Base-by-base conservation (phyloP, 2,797 vertebrate species). In the Arctocebus calabarensis region DNA sequence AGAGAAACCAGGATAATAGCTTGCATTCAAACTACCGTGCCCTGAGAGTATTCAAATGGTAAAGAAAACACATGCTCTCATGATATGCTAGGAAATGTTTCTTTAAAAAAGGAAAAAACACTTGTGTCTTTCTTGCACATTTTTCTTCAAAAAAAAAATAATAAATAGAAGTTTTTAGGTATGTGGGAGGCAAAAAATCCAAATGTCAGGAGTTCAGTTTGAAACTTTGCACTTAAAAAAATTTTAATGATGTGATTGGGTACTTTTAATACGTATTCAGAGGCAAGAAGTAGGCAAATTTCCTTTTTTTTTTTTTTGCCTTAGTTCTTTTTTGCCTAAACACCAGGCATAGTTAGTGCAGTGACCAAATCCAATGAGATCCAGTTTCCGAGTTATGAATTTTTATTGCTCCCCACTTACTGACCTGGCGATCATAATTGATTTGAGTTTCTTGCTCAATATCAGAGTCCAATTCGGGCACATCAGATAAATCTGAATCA, bases 391-490 rank as follows among this genome's bases (percentile, higher is more conserved):
- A 55, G 84, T 34, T 57, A 66, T 29, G 29, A 32, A 43, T 71
- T 25, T 93, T 52, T 11, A 13, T 59, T 83, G 68, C 29, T 73
- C 11, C 52, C 66, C 64, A 77, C 93, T 97, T 95, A 98, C 98
- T 98, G 96, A 99, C 99, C 99, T 99, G 99, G 10, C 99, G 99
- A 88, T 99, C 99, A 25, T 99, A 99, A 98, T 98, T 99, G 97
- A 99, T 99, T 98, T 99, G 99, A 97, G 99, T 98, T 98, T 99
- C 99, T 97, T 99, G 99, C 94, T 99, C 99, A 23, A 99, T 99
- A 98, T 99, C 99, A 0, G 99, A 99, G 98, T 99, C 99, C 93
- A 99, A 96, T 91, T 99, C 99, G 0, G 99, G 99, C 95, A 99
- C 99, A 1, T 99, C 99, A 0, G 98, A 99, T 94, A 99, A 97